Evolutionary conservation across 2,888 invertebrate genomes (phyloP).

Genomic region (Oscheius sp.): DNA sequence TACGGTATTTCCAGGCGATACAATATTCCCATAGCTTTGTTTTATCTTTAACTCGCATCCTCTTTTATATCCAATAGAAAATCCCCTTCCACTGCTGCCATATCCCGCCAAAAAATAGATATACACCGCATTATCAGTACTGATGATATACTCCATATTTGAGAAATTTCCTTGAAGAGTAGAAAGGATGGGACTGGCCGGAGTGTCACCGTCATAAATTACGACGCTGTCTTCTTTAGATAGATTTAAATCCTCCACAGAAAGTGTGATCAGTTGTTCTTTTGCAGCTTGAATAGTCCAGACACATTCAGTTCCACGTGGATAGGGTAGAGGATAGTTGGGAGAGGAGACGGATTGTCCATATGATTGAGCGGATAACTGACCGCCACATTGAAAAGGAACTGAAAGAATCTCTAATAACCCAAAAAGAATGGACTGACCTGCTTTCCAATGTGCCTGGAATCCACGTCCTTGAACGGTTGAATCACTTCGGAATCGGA

Average conservation of each 20-base stretch:
- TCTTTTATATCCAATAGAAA: slow-evolving; percentile 85
- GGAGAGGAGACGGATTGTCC: slow-evolving; percentile 88
- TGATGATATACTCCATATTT: slow-evolving; percentile 77
- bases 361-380: slow-evolving; percentile 85
- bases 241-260: slow-evolving; percentile 75
- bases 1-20: slow-evolving; percentile 70
- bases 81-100: slow-evolving; percentile 83
- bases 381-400: slow-evolving; percentile 89
- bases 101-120: slow-evolving; percentile 91
- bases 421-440: slow-evolving; percentile 29
- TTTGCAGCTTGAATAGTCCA: slow-evolving; percentile 87
- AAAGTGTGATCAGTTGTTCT: slow-evolving; percentile 89
- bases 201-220: slow-evolving; percentile 88
- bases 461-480: slow-evolving; percentile 92
- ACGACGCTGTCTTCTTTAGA: slow-evolving; percentile 81
- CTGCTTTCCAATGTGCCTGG: slow-evolving; percentile 70
- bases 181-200: slow-evolving; percentile 85
- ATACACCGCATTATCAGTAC: slow-evolving; percentile 87
- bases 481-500: slow-evolving; percentile 93
- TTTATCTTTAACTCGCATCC: slow-evolving; percentile 79
- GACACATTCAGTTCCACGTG: slow-evolving; percentile 93
- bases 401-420: slow-evolving; percentile 57
- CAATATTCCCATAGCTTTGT: slow-evolving; percentile 65
- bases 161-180: slow-evolving; percentile 50
- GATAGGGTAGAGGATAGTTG: slow-evolving; percentile 89